Evolutionary conservation across 2,797 vertebrate genomes (phyloP).

Genomic region (Lepidocolaptes lacrymiger): DNA sequence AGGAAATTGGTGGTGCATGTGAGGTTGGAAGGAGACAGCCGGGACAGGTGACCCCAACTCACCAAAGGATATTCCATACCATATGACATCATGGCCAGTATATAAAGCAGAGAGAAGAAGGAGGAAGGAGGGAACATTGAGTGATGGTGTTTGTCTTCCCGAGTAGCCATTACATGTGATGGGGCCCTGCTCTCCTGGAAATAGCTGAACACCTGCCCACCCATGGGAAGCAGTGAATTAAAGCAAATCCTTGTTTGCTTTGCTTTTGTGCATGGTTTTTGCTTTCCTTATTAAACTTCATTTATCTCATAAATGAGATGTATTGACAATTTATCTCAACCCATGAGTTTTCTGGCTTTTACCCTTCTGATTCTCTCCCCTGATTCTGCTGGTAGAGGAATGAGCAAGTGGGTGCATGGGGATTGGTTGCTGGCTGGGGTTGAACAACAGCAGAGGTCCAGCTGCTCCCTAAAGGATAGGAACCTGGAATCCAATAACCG

Average conservation of each 20-base stretch:
- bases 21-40: neutral
- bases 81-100: neutral
- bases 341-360: neutral
- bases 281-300: neutral
- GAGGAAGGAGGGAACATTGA: neutral
- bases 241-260: neutral
- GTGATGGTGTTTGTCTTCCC: neutral
- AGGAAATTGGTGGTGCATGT: neutral
- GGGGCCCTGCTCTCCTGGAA: neutral
- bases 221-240: neutral
- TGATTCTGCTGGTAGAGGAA: neutral
- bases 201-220: neutral
- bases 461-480: neutral
- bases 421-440: neutral
- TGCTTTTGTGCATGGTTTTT: neutral
- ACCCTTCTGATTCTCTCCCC: neutral
- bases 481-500: neutral
- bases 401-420: neutral
- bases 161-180: fast-evolving
- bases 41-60: neutral
- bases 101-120: neutral
- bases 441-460: neutral
- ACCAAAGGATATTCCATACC: neutral
- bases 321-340: neutral
- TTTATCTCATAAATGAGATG: neutral